Evolutionary conservation across 2,888 invertebrate genomes (phyloP).

Genomic region (Auanema freiburgensis): DNA sequence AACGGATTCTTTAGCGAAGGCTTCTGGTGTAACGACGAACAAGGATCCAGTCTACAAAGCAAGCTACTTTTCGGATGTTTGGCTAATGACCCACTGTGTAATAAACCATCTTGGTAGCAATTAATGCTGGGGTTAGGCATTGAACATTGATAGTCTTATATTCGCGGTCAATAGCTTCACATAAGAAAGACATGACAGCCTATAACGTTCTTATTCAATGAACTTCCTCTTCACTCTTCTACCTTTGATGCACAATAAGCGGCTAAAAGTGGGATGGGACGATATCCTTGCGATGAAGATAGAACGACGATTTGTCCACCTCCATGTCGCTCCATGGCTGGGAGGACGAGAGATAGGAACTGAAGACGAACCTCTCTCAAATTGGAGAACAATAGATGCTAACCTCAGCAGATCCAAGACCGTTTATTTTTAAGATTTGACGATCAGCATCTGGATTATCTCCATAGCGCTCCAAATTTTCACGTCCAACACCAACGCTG

Average conservation of each 20-base stretch:
- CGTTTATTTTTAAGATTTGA: slow-evolving; percentile 59
- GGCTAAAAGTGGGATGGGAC: slow-evolving; percentile 60
- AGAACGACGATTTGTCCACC: slow-evolving; percentile 62
- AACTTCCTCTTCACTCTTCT: slow-evolving; percentile 1
- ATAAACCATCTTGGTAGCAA: slow-evolving; percentile 64
- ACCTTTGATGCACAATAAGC: slow-evolving; percentile 61
- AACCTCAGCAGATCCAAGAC: slow-evolving; percentile 56
- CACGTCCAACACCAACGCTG: slow-evolving; percentile 60
- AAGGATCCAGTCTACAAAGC: slow-evolving; percentile 48
- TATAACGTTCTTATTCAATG: slow-evolving; percentile 14
- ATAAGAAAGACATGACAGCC: slow-evolving; percentile 57
- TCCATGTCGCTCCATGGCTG: slow-evolving; percentile 58
- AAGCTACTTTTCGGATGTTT: neutral
- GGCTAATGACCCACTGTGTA: slow-evolving; percentile 42
- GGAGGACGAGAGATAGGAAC: slow-evolving; percentile 57
- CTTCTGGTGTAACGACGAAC: slow-evolving; percentile 59
- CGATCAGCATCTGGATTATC: slow-evolving; percentile 57
- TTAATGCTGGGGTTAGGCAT: slow-evolving; percentile 58
- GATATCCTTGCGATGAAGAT: slow-evolving; percentile 57
- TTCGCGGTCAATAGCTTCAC: slow-evolving; percentile 58
- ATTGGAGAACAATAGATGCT: neutral
- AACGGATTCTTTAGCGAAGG: slow-evolving; percentile 57
- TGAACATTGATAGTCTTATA: slow-evolving; percentile 58
- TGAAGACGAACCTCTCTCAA: slow-evolving; percentile 14
- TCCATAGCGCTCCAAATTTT: slow-evolving; percentile 58